Evolutionary conservation across 2,113 vertebrate species (phyloP), one percentile per base, ranked within the genome.

Genomic region (Apus apus): DNA sequence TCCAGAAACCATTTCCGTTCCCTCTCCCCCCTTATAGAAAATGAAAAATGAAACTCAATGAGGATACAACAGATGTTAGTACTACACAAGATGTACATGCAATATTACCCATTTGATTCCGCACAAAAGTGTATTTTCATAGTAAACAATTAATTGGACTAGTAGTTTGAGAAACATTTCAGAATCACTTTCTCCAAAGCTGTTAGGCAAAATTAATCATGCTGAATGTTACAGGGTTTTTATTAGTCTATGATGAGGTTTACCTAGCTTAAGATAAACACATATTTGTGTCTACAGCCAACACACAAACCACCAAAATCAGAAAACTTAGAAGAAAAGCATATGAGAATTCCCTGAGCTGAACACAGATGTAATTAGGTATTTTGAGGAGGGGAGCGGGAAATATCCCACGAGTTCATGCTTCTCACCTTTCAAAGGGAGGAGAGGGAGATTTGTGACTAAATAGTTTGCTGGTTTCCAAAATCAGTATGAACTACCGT

Each of bases 21-120:
- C 4, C 12, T 2, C 8, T 2, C 10, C 56, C 25, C 34, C 11
- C 13, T 65, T 48, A 65, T 1, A 1, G 12, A 57, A 48, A 38
- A 88, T 34, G 90, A 5, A 56, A 77, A 88, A 56, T 5, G 46
- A 81, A 82, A 56, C 21, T 64, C 27, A 15, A n/a, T 27, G 13
- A 85, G 64, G 29, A 60, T 36, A 53, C 15, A 87, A 76, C 29
- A 77, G 32, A 51, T 27, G 7, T 22, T 43, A 56, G 19, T 73
- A 77, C 26, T 38, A 46, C 26, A 70, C 68, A 70, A 66, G 32
- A 38, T 22, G 11, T 11, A 51, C 2, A 38, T 7, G 19, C 13
- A 72, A 9, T 43, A 62, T 5, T 21, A 77, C 13, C 2, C 27
- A 29, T 61, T 57, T 62, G 26, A 58, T 54, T 81, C 36, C 58